These are phyloP conservation scores for Hydrochoerus hydrochaeris DNA, from an alignment of 2,113 vertebrate species.

Conservation along the genomic window DNA sequence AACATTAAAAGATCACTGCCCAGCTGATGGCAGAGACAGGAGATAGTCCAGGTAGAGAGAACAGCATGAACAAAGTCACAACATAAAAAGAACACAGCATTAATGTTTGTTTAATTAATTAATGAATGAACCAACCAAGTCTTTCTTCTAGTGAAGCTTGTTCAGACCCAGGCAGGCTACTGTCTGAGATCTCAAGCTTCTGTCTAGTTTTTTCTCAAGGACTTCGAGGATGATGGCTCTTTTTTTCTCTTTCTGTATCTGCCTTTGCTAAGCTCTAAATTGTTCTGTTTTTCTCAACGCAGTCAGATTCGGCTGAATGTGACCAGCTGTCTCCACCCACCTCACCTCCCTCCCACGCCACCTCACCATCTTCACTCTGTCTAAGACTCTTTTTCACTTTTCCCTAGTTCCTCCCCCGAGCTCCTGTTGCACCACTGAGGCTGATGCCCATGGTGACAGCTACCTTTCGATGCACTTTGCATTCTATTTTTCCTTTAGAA, in stretches of 20 bases:
- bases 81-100: not conserved
- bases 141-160: not conserved
- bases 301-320: not conserved
- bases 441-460: fast-evolving
- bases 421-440: not conserved
- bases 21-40: not conserved
- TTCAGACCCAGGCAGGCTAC: too few relatives aligned
- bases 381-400: not conserved
- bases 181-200: not conserved
- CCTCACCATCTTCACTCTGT: not conserved
- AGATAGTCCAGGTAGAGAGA: not conserved
- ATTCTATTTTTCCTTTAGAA: not conserved
- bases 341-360: too few relatives aligned
- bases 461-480: not conserved
- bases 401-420: not conserved
- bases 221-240: not conserved
- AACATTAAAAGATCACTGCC: not conserved
- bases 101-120: not conserved
- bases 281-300: not conserved
- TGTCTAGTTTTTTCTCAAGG: not conserved
- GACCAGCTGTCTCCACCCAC: not conserved
- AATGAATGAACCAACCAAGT: not conserved
- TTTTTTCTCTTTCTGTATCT: not conserved
- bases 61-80: not conserved
- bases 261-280: not conserved